phyloP scores from a whole-genome alignment of 2,113 vertebrate genomes.

The Lamprotornis superbus region DNA sequence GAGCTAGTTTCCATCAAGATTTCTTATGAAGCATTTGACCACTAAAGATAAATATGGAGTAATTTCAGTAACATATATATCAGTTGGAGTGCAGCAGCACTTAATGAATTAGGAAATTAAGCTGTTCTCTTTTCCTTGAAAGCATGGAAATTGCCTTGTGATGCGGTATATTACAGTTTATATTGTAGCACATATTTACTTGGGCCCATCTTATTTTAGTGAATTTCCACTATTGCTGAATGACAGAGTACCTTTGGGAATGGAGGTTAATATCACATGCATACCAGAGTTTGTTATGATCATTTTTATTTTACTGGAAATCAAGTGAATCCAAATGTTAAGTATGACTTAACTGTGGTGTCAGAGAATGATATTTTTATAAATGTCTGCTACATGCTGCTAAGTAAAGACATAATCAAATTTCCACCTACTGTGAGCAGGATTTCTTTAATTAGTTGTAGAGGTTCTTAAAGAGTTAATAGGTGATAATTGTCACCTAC shows the following conservation, averaged over 20 bases:
- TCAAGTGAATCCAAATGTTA: not conserved
- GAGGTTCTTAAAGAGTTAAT: not conserved
- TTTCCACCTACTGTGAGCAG: not conserved
- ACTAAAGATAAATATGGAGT: not conserved
- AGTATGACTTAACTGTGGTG: not conserved
- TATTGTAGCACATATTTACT: not conserved
- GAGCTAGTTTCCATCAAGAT: not conserved
- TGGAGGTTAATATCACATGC: not conserved
- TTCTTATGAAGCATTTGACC: not conserved
- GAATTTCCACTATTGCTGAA: not conserved
- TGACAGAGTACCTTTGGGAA: not conserved
- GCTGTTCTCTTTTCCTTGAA: not conserved
- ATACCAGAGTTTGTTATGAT: not conserved
- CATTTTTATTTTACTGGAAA: not conserved
- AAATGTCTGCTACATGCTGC: not conserved
- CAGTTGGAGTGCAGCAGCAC: not conserved
- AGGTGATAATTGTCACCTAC: not conserved
- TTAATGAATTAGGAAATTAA: not conserved
- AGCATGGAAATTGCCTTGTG: not conserved
- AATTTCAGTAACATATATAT: not conserved
- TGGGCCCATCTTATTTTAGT: not conserved
- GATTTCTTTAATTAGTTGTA: not conserved
- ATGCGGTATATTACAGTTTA: not conserved
- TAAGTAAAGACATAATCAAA: not conserved
- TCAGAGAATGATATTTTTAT: not conserved